These are phyloP conservation scores for Emydoidea blandingii DNA, from an alignment of 2,797 vertebrate species.

Conservation along the genomic window DNA sequence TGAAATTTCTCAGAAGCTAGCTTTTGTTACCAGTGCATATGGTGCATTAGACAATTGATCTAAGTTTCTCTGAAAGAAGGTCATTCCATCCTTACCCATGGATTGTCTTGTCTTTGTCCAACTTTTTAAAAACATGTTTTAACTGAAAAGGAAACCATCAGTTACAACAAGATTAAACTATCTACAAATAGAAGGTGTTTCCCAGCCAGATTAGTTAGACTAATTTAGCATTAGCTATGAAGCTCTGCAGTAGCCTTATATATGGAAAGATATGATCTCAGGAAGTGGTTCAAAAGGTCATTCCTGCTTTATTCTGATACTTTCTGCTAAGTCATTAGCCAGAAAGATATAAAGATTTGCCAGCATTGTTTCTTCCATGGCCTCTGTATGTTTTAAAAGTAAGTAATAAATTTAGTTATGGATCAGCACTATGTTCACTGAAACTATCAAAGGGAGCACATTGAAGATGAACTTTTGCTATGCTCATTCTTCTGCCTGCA, in stretches of 20 bases:
- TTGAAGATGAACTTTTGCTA: not conserved
- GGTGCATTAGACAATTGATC: fast-evolving
- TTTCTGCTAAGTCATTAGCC: not conserved
- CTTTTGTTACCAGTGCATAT: not conserved
- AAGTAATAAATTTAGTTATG: not conserved
- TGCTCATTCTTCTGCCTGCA: not conserved
- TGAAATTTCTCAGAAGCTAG: not conserved
- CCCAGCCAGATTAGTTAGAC: not conserved
- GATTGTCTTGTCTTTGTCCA: not conserved
- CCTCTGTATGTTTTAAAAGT: not conserved
- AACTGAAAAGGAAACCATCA: not conserved
- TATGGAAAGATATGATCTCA: not conserved
- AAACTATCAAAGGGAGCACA: not conserved
- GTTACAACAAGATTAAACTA: not conserved
- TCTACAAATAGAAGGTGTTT: not conserved
- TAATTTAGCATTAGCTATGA: not conserved
- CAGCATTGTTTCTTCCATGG: not conserved
- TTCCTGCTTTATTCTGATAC: not conserved
- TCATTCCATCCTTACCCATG: not conserved
- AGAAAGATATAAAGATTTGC: not conserved
- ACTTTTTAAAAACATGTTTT: not conserved
- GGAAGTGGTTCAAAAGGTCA: not conserved
- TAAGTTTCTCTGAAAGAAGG: not conserved
- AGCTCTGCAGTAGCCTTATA: not conserved
- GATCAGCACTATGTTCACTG: not conserved